Evolutionary conservation across 2,888 invertebrate genomes (phyloP).

Genomic region (Laothoe populi): DNA sequence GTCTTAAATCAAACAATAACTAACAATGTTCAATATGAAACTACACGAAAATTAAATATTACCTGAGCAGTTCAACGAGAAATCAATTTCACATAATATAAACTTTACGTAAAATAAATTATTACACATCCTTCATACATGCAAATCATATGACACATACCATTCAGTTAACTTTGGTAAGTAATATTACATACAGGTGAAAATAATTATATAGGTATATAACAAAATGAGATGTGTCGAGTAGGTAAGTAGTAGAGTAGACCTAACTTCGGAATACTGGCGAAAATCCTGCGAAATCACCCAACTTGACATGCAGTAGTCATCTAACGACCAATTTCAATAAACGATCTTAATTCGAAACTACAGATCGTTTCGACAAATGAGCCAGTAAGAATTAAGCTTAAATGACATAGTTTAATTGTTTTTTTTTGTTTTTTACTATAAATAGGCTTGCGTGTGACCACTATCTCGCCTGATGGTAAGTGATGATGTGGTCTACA

Average conservation of each 20-base stretch:
- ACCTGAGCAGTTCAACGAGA: slow-evolving; percentile 47
- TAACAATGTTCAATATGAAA: slow-evolving; percentile 48
- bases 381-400: too few relatives aligned
- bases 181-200: background rate
- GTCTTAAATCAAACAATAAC: slow-evolving; percentile 70
- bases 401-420: too few relatives aligned
- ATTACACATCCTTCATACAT: background rate
- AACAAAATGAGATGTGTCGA: slow-evolving; percentile 29
- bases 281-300: too few relatives aligned
- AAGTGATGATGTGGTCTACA: too few relatives aligned
- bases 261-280: too few relatives aligned
- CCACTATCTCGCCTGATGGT: too few relatives aligned
- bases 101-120: slow-evolving; percentile 13
- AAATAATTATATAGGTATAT: slow-evolving; percentile 9
- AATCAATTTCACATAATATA: slow-evolving; percentile 7
- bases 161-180: slow-evolving; percentile 6
- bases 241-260: slow-evolving; percentile 19
- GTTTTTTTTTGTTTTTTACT: too few relatives aligned
- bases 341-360: too few relatives aligned
- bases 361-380: too few relatives aligned
- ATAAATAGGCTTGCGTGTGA: too few relatives aligned
- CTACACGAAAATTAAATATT: slow-evolving; percentile 39
- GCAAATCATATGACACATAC: background rate
- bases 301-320: background rate
- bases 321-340: too few relatives aligned